These are phyloP conservation scores for Engraulis encrasicolus DNA, from an alignment of 2,113 vertebrate species.

Conservation along the genomic window DNA sequence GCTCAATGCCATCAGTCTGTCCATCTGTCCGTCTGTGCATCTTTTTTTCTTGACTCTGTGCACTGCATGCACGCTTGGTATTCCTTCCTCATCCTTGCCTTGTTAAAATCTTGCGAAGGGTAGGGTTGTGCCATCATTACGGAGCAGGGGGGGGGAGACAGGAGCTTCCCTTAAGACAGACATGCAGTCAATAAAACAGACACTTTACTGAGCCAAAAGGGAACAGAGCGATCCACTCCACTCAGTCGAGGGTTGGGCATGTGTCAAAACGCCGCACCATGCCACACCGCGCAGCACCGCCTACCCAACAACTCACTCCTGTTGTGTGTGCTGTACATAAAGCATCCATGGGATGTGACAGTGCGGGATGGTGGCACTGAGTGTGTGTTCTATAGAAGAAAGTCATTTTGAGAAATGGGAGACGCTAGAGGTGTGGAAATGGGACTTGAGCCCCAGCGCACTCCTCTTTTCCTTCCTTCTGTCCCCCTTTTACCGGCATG, in stretches of 20 bases:
- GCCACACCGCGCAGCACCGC: no score
- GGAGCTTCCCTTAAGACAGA: conserved; percentile 62
- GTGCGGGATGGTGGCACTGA: not conserved
- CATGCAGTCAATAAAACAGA: conserved; percentile 62
- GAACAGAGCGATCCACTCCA: conserved; percentile 41
- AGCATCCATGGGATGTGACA: not conserved
- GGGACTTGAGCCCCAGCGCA: not conserved
- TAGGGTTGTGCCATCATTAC: conserved; percentile 49
- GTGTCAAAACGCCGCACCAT: not conserved
- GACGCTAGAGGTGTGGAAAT: not conserved
- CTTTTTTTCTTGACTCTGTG: not conserved
- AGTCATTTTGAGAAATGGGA: not conserved
- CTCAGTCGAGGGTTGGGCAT: not conserved
- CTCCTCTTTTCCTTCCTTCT: not conserved
- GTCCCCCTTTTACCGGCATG: conserved; percentile 37
- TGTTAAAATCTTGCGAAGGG: conserved; percentile 49
- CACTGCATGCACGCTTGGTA: conserved; percentile 46
- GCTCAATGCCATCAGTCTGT: not conserved
- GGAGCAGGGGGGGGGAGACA: conserved; percentile 49
- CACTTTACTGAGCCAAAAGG: conserved; percentile 58
- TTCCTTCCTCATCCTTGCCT: conserved; percentile 50
- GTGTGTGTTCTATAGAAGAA: not conserved
- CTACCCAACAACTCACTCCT: no score
- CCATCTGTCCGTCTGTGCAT: not conserved
- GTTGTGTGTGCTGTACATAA: no score